Base-by-base conservation (phyloP, 1,140 invertebrate genomes). In the Drosophila kikkawai region DNA sequence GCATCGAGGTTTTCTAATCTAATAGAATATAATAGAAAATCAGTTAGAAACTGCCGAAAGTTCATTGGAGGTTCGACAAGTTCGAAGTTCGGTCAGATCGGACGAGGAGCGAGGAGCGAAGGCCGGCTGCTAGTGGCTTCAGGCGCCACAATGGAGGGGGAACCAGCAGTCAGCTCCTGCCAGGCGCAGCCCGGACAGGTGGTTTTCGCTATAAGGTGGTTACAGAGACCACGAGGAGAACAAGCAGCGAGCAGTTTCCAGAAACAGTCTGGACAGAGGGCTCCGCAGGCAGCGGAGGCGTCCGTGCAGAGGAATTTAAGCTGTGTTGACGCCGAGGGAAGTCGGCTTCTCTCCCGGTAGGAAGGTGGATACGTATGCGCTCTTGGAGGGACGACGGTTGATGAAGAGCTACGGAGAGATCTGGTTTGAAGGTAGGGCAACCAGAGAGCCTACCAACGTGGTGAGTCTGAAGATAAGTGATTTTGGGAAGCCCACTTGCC, bases 381-480 rank as follows among this genome's bases (percentile, higher is more conserved):
- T 22, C 22, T 22, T 22, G 22, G 22, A 22, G 22, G 39, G 39
- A n/a, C 15, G 7, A n/a, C n/a, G 39, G n/a, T 41, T n/a, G 39
- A 41, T 3, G 39, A 41, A 7, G 39, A n/a, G 15, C 7, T 41
- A 41, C 39, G 15, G 39, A 41, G 39, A 7, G 15, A 41, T 41
- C 7, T 12, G 44, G 66, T 60, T 68, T 68, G 26, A 37, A 17
- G 56, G 44, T 7, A 50, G 22, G 22, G 26, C 41, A 11, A 8
- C 44, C 36, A 45, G 44, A 39, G 42, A 58, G 36, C 26, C 12
- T 22, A 60, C 39, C 29, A 55, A 19, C 5, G 17, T 45, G 34
- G 42, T 63, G 13, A 63, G 22, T 8, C 50, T 63, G 58, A 22
- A 63, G 8, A 63, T 70, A 22, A 37, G 67, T 55, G 59, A 22